phyloP scores from a whole-genome alignment of 1,140 invertebrate genomes.

The Leptoteleia sp. region DNA sequence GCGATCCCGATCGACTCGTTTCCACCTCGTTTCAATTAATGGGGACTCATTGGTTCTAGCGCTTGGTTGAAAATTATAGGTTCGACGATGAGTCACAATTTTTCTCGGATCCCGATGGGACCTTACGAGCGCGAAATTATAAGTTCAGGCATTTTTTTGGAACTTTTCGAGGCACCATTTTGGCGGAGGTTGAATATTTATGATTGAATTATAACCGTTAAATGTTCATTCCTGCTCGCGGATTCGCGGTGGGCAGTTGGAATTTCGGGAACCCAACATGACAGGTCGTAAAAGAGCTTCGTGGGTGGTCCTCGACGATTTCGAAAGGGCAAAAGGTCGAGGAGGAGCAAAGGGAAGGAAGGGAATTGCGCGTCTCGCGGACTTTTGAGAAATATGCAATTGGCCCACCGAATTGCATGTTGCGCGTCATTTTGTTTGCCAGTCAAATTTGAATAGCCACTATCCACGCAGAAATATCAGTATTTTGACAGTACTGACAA shows the following conservation, averaged over 20 bases:
- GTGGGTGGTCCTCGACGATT: conserved; percentile 62
- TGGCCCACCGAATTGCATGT: conserved; percentile 25
- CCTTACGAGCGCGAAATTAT: conserved; percentile 42
- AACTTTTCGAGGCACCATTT: conserved; percentile 6
- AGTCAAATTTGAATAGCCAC: conserved; percentile 5
- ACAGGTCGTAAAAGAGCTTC: conserved; percentile 63
- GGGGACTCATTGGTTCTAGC: conserved; percentile 4
- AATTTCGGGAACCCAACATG: conserved; percentile 54
- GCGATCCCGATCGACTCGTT: conserved; percentile 6
- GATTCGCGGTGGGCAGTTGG: conserved; percentile 47
- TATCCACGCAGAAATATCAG: too few species aligned
- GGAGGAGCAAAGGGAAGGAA: conserved; percentile 45
- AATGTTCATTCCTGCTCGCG: conserved; percentile 33
- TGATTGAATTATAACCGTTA: conserved; percentile 4
- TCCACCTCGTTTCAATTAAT: conserved; percentile 31
- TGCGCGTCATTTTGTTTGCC: conserved; percentile 13
- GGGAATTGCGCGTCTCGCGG: conserved; percentile 34
- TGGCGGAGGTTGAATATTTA: conserved; percentile 33
- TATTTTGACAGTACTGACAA: too few species aligned
- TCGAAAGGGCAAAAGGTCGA: conserved; percentile 63
- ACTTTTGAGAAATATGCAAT: conserved; percentile 53
- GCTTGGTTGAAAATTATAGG: conserved; percentile 50
- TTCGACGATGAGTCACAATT: conserved; percentile 45
- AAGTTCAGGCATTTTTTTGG: conserved; percentile 18
- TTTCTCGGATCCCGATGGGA: conserved; percentile 23